Percentiles rank a stretch among this genome's conserved stretches.
Conservation (phyloP, 2,797 vertebrate genomes). For the Anisognathus igniventris region DNA sequence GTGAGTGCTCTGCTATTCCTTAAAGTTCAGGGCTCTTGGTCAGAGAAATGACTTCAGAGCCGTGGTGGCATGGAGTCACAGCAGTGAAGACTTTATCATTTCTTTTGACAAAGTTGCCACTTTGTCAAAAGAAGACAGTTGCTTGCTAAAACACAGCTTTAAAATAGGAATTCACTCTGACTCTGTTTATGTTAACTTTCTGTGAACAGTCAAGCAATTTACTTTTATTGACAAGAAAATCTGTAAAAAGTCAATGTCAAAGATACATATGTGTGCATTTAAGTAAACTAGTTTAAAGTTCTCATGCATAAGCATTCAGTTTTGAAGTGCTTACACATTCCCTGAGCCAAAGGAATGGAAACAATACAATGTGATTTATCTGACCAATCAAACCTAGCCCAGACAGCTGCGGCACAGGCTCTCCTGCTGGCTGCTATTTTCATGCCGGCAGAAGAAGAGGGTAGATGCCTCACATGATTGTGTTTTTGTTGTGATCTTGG, state of each 20-base stretch:
- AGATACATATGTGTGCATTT: conserved; percentile 61
- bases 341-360: conserved; percentile 58
- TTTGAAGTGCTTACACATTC: conserved; percentile 62
- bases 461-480: background rate
- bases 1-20: background rate
- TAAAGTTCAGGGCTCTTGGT: accelerated
- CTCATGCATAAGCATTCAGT: conserved; percentile 56
- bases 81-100: background rate
- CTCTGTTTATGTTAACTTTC: conserved; percentile 35
- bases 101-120: background rate
- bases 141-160: background rate
- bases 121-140: background rate
- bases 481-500: background rate
- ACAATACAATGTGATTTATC: conserved; percentile 66
- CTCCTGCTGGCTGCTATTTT: conserved; percentile 41
- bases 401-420: conserved; percentile 45
- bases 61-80: background rate
- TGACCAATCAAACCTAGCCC: conserved; percentile 54
- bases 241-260: conserved; percentile 40
- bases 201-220: conserved; percentile 46
- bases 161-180: background rate
- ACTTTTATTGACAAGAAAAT: conserved; percentile 59
- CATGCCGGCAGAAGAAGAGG: background rate
- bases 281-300: conserved; percentile 48
- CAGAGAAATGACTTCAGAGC: background rate